Conservation (phyloP, 2,797 vertebrate genomes). For the Tokudaia tokunoshimensis region DNA sequence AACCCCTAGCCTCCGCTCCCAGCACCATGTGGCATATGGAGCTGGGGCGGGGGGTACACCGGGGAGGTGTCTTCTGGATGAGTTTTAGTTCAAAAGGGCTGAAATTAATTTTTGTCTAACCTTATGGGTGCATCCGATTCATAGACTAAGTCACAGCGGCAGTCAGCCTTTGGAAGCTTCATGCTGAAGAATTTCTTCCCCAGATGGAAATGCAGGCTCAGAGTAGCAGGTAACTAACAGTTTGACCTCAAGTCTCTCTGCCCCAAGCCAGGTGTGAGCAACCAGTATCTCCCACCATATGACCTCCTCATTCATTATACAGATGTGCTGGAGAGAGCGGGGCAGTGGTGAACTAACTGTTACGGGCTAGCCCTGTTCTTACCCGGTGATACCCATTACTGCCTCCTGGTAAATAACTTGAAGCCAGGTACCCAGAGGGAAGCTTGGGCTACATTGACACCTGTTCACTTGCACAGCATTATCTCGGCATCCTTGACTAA, state of each 20-base stretch:
- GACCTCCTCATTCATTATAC: background rate
- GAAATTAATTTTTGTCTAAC: conserved; percentile 86
- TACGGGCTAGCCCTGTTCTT: background rate
- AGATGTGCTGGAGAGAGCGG: background rate
- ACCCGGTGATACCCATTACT: background rate
- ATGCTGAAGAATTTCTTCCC: conserved; percentile 3
- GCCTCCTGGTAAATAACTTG: background rate
- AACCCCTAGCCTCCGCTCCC: conserved; percentile 71
- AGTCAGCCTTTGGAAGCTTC: conserved; percentile 83
- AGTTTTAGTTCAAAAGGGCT: conserved; percentile 85
- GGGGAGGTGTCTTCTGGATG: conserved; percentile 83
- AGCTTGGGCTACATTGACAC: background rate
- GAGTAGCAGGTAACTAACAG: conserved; percentile 69
- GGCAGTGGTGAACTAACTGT: background rate
- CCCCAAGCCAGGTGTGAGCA: conserved; percentile 45
- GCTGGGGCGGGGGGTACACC: conserved; percentile 77
- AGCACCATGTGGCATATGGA: conserved; percentile 62
- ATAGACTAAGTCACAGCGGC: conserved; percentile 83
- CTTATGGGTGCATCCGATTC: conserved; percentile 81
- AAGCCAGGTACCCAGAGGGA: background rate
- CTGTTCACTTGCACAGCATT: background rate
- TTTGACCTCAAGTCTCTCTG: conserved; percentile 50
- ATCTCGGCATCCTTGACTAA: background rate
- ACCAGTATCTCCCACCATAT: background rate
- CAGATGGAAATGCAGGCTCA: conserved; percentile 78